Base-by-base conservation (phyloP, 1,140 invertebrate genomes). In the Phenacoccus solenopsis region DNA sequence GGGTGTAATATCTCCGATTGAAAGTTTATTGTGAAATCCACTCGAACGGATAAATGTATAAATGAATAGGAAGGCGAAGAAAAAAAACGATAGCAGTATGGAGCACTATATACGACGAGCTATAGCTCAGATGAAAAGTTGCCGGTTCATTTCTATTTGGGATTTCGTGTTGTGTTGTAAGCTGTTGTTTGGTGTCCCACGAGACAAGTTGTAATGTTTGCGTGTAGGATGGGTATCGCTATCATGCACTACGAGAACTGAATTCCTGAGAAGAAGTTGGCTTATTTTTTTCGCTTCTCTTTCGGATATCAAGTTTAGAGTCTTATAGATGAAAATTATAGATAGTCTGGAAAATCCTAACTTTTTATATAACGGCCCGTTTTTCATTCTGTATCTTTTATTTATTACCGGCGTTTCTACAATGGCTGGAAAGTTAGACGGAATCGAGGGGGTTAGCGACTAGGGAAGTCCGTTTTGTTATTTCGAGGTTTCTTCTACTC, bases 311-410 rank as follows among this genome's bases (percentile, higher is more conserved):
- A 49, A 49, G 38, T 49, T 49, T 16, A 49, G 38, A 49, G 38
- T 49, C 38, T 49, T 49, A 49, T 49, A 49, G 38, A 49, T 49
- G 38, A 49, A 49, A 49, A 49, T 49, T 49, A 49, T 49, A 49
- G 38, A 49, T 49, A 49, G 38, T n/a, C 38, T 49, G 38, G 20
- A 49, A 49, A 49, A 49, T 49, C 38, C 38, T 16, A 49, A 49
- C 38, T 49, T 49, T 49, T 49, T 49, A 49, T 49, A 49, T 49
- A 49, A 49, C 38, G 38, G 38, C 20, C 38, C 38, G 38, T 49
- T 49, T 49, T 49, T 49, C 38, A 49, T 49, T 49, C 38, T 49
- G 38, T 49, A 49, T 49, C 38, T 49, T 49, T 49, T 49, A 49
- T 49, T 49, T 49, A 49, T 49, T 49, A 49, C 38, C 38, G 38